phyloP scores from a whole-genome alignment of 2,888 invertebrate genomes.

The Seira musarum region DNA sequence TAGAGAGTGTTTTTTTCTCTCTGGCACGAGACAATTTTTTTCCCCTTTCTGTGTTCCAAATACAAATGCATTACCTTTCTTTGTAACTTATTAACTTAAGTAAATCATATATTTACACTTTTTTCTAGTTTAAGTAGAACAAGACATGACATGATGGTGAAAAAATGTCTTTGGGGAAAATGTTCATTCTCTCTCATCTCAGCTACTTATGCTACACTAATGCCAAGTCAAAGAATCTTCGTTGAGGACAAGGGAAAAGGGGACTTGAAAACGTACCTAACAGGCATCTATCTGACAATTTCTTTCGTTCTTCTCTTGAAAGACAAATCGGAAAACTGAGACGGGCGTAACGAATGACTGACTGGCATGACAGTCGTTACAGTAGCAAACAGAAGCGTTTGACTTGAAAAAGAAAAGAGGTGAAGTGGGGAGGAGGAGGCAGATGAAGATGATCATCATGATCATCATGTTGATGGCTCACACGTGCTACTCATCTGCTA shows the following conservation, averaged over 20 bases:
- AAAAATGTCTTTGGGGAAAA: background rate
- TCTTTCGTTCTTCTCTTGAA: background rate
- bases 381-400: background rate
- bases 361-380: background rate
- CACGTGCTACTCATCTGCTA: conserved; percentile 19
- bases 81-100: background rate
- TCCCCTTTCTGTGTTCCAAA: background rate
- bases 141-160: background rate
- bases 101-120: background rate
- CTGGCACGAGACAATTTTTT: background rate
- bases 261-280: background rate
- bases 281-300: background rate
- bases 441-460: background rate
- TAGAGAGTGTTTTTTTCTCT: background rate
- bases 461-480: background rate
- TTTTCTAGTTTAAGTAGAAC: background rate
- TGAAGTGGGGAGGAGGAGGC: background rate
- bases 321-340: background rate
- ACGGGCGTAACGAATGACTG: background rate
- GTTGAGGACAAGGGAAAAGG: background rate
- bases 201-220: background rate
- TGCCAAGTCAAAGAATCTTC: background rate
- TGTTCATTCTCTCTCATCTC: background rate
- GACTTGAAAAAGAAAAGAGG: background rate
- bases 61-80: background rate